These are phyloP conservation scores for Lasiurus cinereus DNA, from an alignment of 2,113 vertebrate species.

Conservation along the genomic window DNA sequence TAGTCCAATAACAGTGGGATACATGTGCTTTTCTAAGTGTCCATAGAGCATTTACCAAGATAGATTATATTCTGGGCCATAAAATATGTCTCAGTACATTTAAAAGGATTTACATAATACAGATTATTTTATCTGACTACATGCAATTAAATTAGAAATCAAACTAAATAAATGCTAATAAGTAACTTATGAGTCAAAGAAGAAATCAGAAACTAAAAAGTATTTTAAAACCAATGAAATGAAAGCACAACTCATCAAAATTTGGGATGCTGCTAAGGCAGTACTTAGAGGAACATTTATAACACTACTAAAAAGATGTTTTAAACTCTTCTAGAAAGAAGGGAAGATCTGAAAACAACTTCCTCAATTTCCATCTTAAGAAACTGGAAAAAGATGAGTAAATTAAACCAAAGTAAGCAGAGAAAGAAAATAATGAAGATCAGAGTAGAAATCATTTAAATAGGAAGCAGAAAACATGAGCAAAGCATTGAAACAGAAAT, in stretches of 20 bases:
- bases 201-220: conserved; percentile 6
- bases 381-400: neutral
- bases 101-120: neutral
- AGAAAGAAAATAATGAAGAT: conserved; percentile 1
- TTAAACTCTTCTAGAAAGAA: neutral
- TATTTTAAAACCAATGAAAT: conserved; percentile 26
- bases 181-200: neutral
- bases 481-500: neutral
- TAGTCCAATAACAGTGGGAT: neutral
- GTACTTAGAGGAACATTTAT: neutral
- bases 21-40: neutral
- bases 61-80: neutral
- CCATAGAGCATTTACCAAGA: neutral
- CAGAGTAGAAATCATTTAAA: neutral
- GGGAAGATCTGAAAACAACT: neutral
- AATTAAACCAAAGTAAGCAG: neutral
- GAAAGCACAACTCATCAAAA: neutral
- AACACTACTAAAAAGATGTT: neutral
- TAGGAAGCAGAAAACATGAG: neutral
- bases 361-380: neutral
- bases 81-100: neutral
- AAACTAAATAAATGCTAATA: neutral
- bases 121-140: neutral
- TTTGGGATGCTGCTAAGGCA: neutral
- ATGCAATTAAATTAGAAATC: neutral